Conservation (phyloP, 2,113 vertebrate genomes). For the Coryphaenoides rupestris region DNA sequence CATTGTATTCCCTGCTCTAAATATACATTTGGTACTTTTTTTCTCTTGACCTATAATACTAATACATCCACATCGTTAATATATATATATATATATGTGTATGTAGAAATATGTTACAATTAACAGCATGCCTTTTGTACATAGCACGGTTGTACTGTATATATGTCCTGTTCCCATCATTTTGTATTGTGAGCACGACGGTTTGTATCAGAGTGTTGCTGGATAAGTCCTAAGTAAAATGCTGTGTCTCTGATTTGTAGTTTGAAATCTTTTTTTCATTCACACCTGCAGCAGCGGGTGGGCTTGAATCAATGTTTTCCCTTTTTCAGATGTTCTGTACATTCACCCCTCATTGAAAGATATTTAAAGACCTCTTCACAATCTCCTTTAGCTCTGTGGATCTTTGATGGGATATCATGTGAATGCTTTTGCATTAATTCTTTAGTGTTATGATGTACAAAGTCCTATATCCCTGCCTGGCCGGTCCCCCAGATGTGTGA, state of each 20-base stretch:
- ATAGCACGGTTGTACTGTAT: slow-evolving; percentile 32
- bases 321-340: too few species aligned
- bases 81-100: slow-evolving; percentile 20
- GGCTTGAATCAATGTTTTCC: too few species aligned
- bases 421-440: not conserved
- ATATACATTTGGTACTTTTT: not conserved
- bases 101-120: slow-evolving; percentile 25
- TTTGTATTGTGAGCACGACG: slow-evolving; percentile 19
- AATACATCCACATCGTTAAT: too few species aligned
- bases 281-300: too few species aligned
- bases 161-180: slow-evolving; percentile 16
- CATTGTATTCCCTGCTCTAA: slow-evolving; percentile 15
- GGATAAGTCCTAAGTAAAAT: not conserved
- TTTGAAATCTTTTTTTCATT: too few species aligned
- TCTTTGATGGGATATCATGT: too few species aligned
- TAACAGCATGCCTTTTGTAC: slow-evolving; percentile 31
- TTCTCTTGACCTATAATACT: not conserved
- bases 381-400: too few species aligned
- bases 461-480: not conserved
- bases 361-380: too few species aligned
- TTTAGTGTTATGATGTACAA: not conserved
- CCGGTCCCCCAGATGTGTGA: not conserved
- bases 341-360: too few species aligned
- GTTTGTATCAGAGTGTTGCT: slow-evolving; percentile 20
- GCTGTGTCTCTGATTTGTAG: too few species aligned